Evolutionary conservation across 2,113 vertebrate genomes (phyloP).

Genomic region (Forbesichthys agassizii): DNA sequence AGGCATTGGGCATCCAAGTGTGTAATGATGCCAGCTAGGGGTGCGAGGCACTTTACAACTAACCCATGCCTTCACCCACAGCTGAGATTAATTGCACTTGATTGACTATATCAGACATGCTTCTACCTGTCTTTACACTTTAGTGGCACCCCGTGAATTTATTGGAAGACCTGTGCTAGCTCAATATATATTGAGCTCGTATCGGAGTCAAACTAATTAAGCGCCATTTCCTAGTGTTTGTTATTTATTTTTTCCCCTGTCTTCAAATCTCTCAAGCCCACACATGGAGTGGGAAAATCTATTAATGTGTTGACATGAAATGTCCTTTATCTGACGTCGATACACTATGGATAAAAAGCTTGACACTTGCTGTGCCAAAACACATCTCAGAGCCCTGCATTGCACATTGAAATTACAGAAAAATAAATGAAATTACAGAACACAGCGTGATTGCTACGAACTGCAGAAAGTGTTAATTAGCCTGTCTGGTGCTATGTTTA

Average conservation of each 20-base stretch:
- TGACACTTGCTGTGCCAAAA: background rate
- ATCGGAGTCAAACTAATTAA: conserved; percentile 56
- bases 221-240: conserved; percentile 36
- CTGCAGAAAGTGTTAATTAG: too few species aligned
- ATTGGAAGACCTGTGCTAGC: conserved; percentile 47
- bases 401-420: too few species aligned
- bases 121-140: conserved; percentile 44
- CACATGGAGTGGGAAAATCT: conserved; percentile 19
- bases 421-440: too few species aligned
- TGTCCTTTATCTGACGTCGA: conserved; percentile 1
- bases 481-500: background rate
- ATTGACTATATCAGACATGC: conserved; percentile 66
- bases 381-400: too few species aligned
- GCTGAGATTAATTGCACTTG: conserved; percentile 73
- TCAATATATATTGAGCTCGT: conserved; percentile 66
- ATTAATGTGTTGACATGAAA: conserved; percentile 16
- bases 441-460: too few species aligned
- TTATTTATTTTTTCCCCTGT: background rate
- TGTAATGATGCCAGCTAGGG: conserved; percentile 62
- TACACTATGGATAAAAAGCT: background rate
- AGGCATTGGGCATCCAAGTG: conserved; percentile 56
- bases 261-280: conserved; percentile 4
- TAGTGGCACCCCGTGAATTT: conserved; percentile 49
- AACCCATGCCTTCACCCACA: conserved; percentile 52
- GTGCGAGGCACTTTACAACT: conserved; percentile 60